Evolutionary conservation across 2,797 vertebrate species (phyloP).

Genomic region (Kryptopterus vitreolus): DNA sequence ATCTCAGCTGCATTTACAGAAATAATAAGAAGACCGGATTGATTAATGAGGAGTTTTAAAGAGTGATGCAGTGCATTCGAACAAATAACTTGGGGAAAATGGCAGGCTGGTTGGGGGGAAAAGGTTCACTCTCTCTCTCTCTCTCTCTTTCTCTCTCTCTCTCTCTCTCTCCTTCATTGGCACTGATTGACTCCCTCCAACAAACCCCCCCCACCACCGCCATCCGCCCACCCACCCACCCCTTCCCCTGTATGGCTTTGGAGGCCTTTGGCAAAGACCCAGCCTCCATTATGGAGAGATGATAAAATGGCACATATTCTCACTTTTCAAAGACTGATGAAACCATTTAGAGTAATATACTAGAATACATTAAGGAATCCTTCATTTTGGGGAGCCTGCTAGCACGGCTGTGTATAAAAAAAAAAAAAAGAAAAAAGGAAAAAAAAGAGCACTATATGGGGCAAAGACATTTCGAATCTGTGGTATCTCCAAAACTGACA

Average conservation of each 20-base stretch:
- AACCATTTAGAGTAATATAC: conserved; percentile 75
- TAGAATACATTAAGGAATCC: conserved; percentile 73
- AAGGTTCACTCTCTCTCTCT: conserved; percentile 40
- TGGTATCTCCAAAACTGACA: conserved; percentile 37
- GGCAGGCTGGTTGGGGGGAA: conserved; percentile 53
- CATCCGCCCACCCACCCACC: conserved; percentile 37
- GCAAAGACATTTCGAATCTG: conserved; percentile 58
- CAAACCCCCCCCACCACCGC: conserved; percentile 30
- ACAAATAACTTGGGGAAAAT: conserved; percentile 74
- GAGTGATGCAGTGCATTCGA: conserved; percentile 77
- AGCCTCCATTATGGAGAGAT: conserved; percentile 74
- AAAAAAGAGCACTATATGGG: conserved; percentile 56
- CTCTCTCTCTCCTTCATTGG: conserved; percentile 44
- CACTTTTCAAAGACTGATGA: conserved; percentile 75
- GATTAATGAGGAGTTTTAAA: conserved; percentile 84
- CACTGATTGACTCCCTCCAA: conserved; percentile 55
- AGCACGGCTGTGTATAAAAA: conserved; percentile 63
- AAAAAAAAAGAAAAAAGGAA: no score
- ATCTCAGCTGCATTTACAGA: conserved; percentile 75
- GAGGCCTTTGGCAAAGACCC: conserved; percentile 73
- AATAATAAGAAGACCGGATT: conserved; percentile 79
- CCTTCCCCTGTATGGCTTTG: conserved; percentile 67
- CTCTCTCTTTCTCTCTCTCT: conserved; percentile 20
- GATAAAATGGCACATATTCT: conserved; percentile 76
- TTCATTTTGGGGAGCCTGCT: conserved; percentile 66